These are phyloP conservation scores for Aphis gossypii DNA, from an alignment of 1,140 invertebrate genomes.

Conservation along the genomic window DNA sequence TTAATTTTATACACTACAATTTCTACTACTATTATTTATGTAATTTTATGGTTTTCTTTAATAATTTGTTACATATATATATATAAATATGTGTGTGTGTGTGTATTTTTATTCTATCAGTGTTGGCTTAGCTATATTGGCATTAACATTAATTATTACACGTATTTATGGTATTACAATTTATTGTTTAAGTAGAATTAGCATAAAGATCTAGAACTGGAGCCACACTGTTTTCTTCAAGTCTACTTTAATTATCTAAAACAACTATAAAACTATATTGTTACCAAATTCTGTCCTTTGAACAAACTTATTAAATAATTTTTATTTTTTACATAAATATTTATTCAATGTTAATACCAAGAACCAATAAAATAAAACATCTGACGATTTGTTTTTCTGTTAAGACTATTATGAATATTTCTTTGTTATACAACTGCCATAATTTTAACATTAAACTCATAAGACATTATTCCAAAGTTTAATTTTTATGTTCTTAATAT, in stretches of 20 bases:
- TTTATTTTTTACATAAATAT: background rate
- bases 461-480: background rate
- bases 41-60: background rate
- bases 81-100: background rate
- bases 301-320: conserved; percentile 31
- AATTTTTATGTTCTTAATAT: background rate
- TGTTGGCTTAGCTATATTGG: background rate
- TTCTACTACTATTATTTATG: background rate
- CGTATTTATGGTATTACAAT: background rate
- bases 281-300: background rate
- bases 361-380: background rate
- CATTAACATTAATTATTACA: background rate
- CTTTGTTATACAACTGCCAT: conserved; percentile 30
- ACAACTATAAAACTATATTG: background rate
- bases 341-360: background rate
- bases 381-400: background rate
- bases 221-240: background rate
- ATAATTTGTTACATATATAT: background rate
- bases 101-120: background rate
- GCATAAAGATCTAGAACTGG: background rate
- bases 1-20: background rate
- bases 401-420: background rate
- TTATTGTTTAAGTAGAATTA: background rate
- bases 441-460: conserved; percentile 19
- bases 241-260: background rate